These are phyloP conservation scores for Pachycephus smyrnensis DNA, from an alignment of 2,888 invertebrate species.

Conservation along the genomic window DNA sequence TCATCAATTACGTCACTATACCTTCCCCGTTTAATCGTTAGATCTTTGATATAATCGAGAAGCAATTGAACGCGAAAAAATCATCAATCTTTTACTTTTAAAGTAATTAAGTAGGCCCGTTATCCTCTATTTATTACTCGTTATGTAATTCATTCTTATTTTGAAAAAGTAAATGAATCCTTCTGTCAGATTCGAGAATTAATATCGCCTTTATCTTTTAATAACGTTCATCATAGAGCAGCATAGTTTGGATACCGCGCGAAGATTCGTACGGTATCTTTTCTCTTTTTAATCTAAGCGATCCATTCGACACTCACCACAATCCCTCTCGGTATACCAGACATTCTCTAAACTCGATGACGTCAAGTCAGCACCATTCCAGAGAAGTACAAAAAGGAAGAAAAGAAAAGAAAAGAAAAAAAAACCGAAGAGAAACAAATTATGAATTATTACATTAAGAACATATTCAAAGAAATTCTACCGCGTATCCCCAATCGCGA, in stretches of 20 bases:
- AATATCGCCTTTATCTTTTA: background rate
- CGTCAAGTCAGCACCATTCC: slow-evolving; percentile 49
- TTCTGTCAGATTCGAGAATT: background rate
- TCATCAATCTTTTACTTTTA: background rate
- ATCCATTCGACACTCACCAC: background rate
- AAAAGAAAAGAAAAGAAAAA: slow-evolving; percentile 28
- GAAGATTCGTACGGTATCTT: background rate
- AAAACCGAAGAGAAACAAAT: slow-evolving; percentile 26
- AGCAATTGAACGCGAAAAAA: background rate
- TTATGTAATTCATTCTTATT: background rate
- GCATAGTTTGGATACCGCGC: background rate
- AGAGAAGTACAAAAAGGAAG: slow-evolving; percentile 49
- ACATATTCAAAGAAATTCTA: slow-evolving; percentile 20
- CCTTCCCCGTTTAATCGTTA: background rate
- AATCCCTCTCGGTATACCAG: background rate
- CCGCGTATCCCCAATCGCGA: background rate
- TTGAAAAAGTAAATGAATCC: background rate
- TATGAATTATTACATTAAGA: slow-evolving; percentile 42
- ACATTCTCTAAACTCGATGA: slow-evolving; percentile 9
- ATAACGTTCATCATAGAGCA: background rate
- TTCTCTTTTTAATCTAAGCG: background rate
- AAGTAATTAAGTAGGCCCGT: background rate
- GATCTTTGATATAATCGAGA: background rate
- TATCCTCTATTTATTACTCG: background rate
- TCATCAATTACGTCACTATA: background rate